Percentiles rank a stretch among this genome's conserved stretches.
Evolutionary conservation across 2,888 invertebrate genomes (phyloP).

Genomic region (Drosophila bunnanda): DNA sequence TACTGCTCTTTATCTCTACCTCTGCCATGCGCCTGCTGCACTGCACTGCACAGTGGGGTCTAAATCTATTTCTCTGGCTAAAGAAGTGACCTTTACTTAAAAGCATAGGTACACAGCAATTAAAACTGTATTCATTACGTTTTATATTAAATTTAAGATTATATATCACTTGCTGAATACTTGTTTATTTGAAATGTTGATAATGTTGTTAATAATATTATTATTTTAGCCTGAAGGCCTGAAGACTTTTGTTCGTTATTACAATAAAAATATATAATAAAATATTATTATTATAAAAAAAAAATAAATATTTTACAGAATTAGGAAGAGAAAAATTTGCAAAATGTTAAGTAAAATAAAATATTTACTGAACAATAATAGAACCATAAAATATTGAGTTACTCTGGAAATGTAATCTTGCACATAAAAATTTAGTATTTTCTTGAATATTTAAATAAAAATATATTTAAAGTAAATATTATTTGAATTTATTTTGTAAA

Average conservation of each 20-base stretch:
- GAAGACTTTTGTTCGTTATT: neutral
- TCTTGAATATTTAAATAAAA: too few relatives aligned
- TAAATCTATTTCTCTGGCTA: too few relatives aligned
- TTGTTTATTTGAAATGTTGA: neutral
- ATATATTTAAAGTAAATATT: neutral
- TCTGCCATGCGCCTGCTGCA: slow-evolving; percentile 8
- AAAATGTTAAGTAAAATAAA: neutral
- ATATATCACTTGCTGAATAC: neutral
- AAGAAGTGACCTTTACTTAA: neutral
- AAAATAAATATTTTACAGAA: neutral
- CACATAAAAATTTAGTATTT: neutral
- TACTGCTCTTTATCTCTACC: slow-evolving; percentile 8
- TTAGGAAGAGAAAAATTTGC: neutral
- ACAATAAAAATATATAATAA: neutral
- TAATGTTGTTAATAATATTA: neutral
- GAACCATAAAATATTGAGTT: too few relatives aligned
- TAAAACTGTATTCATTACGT: neutral
- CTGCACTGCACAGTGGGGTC: neutral
- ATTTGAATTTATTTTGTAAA: neutral
- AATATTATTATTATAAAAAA: neutral
- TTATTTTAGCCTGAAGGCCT: neutral
- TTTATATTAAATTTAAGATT: fast-evolving
- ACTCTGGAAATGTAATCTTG: neutral
- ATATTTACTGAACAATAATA: neutral
- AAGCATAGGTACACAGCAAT: neutral